phyloP scores from a whole-genome alignment of 2,113 vertebrate species.

The Prietella phreatophila region DNA sequence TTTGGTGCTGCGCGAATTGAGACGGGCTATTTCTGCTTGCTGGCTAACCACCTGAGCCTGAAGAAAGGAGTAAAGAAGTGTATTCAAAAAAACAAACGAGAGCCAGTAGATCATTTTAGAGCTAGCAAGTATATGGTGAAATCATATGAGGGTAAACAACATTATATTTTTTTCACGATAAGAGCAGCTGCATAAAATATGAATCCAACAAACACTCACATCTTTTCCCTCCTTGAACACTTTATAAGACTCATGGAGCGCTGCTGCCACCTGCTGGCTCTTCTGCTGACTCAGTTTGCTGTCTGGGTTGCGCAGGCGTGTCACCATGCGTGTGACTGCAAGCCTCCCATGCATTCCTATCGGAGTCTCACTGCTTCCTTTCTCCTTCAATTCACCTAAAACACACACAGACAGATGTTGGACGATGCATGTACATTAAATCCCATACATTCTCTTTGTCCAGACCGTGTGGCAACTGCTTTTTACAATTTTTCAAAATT shows the following conservation, averaged over 20 bases:
- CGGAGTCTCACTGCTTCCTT: constrained; percentile 61
- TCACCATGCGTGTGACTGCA: constrained; percentile 77
- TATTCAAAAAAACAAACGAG: not conserved
- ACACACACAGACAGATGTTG: not conserved
- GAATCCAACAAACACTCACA: constrained; percentile 60
- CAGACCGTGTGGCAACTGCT: not conserved
- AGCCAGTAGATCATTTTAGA: too few species aligned
- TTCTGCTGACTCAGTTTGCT: constrained; percentile 87
- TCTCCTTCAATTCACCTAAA: constrained; percentile 75
- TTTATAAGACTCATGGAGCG: constrained; percentile 57
- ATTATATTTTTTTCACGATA: not conserved
- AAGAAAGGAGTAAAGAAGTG: constrained; percentile 24
- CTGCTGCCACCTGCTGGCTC: constrained; percentile 83
- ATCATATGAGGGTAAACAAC: not conserved
- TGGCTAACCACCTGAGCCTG: constrained; percentile 89
- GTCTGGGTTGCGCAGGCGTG: constrained; percentile 84
- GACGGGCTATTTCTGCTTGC: constrained; percentile 86
- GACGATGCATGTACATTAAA: not conserved
- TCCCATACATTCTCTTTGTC: not conserved
- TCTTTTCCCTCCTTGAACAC: constrained; percentile 82
- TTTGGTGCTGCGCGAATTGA: constrained; percentile 78
- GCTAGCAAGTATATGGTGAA: not conserved
- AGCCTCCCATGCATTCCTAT: constrained; percentile 13
- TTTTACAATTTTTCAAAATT: not conserved
- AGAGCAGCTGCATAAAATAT: not conserved